These are phyloP conservation scores for Cervus canadensis DNA, from an alignment of 2,113 vertebrate species.

Conservation along the genomic window DNA sequence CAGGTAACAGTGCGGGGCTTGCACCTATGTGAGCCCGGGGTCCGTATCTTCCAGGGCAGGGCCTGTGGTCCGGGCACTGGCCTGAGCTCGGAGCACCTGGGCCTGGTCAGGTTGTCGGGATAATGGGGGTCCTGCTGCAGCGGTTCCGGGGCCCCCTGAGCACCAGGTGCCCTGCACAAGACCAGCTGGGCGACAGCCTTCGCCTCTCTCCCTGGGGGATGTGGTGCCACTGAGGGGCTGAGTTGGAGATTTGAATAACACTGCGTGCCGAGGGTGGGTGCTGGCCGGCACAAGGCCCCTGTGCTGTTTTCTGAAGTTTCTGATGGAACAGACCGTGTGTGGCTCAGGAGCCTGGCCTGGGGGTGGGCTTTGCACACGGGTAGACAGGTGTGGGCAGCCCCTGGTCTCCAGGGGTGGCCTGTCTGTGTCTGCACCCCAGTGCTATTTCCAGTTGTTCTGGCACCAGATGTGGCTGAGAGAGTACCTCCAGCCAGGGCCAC, in stretches of 20 bases:
- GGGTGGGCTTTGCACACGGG: neutral
- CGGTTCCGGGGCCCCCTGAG: accelerated
- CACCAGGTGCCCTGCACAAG: neutral
- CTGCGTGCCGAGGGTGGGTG: accelerated
- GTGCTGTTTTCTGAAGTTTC: neutral
- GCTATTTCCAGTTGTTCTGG: neutral
- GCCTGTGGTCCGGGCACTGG: neutral
- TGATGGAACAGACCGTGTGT: accelerated
- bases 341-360: neutral
- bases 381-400: neutral
- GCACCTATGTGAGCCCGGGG: accelerated
- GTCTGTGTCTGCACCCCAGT: too few species aligned
- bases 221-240: accelerated
- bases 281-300: accelerated
- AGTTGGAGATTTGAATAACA: neutral
- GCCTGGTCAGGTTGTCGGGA: neutral
- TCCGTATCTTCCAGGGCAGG: neutral
- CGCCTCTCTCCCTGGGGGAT: accelerated
- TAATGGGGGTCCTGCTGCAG: neutral
- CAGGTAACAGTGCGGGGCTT: neutral
- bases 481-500: neutral
- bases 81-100: neutral
- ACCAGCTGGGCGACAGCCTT: accelerated
- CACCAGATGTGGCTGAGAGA: neutral
- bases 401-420: neutral